Evolutionary conservation across 2,888 invertebrate species (phyloP).

Genomic region (Heliconius cydno): DNA sequence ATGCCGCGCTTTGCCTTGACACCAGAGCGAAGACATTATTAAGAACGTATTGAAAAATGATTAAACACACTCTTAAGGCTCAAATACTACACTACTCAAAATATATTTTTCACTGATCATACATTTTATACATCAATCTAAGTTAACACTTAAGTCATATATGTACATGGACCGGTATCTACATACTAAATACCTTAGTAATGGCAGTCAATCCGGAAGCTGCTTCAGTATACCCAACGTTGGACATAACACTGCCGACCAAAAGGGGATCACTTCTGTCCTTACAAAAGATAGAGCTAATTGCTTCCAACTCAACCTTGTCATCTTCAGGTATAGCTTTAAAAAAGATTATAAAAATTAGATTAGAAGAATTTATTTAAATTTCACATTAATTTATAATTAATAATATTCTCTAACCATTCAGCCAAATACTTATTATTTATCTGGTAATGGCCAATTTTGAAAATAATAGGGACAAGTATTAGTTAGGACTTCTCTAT

Average conservation of each 20-base stretch:
- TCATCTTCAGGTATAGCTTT: conserved; percentile 82
- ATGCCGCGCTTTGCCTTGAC: too few relatives aligned
- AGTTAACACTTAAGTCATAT: background rate
- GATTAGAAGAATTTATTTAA: background rate
- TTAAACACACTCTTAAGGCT: too few relatives aligned
- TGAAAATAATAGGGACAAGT: too few relatives aligned
- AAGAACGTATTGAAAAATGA: too few relatives aligned
- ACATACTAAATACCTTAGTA: conserved; percentile 73
- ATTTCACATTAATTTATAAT: background rate
- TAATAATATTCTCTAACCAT: background rate
- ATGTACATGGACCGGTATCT: background rate
- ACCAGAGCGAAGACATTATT: too few relatives aligned
- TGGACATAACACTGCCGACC: conserved; percentile 81
- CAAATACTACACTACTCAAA: too few relatives aligned
- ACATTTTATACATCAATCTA: too few relatives aligned
- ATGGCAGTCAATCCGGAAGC: conserved; percentile 81
- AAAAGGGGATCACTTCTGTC: conserved; percentile 82
- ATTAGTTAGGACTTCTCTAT: too few relatives aligned
- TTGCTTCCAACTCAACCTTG: conserved; percentile 86
- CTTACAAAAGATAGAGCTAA: conserved; percentile 83
- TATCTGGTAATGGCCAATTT: too few relatives aligned
- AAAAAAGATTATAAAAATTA: background rate
- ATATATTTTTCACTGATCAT: too few relatives aligned
- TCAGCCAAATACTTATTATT: background rate
- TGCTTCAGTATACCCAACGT: conserved; percentile 75